Base-by-base conservation (phyloP, 2,797 vertebrate species). In the Gallinago stenura region DNA sequence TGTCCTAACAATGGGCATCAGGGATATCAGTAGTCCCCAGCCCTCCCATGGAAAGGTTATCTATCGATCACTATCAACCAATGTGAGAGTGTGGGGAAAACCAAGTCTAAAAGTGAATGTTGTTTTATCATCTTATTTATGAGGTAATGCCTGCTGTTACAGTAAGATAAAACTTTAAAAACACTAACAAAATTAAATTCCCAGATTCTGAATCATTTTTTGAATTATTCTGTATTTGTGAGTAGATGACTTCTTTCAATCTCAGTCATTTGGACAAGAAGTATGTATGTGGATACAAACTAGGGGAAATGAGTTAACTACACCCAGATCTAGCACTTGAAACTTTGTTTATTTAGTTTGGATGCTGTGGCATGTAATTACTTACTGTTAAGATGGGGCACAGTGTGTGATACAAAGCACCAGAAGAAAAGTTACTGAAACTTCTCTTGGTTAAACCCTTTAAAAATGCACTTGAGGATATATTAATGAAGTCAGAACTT, bases 321-420 rank as follows among this genome's bases (percentile, higher is more conserved):
- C 85, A 57, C 25, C 39, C 31, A 80, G n/a, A 41, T 79, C 43
- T 89, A 46, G 35, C 61, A 57, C 45, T 72, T 65, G 53, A 82
- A 72, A 90, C n/a, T 51, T 66, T 5, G 7, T 88, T 92, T 82
- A 79, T 66, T 93, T 85, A 70, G 45, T 87, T 84, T 90, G 85
- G 68, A 90, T 78, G 9, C n/a, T 86, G 77, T 87, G 20, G 28
- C 8, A 46, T 62, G 31, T 66, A 75, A 89, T 89, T 96, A 82
- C 15, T 31, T 90, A 51, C 45, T 65, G 25, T 80, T 78, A 65
- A 58, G 62, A 53, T 54, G 33, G 5, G 19, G 11, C 43, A 56
- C 19, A 53, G n/a, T 37, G 56, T 89, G 26, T 15, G 43, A 21
- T 21, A 43, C 0, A 1, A 91, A 79, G 9, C 51, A 78, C 14